Percentiles rank a stretch among this genome's conserved stretches.
These are phyloP conservation scores for Pelusios castaneus DNA, from an alignment of 2,113 vertebrate genomes.

Conservation along the genomic window DNA sequence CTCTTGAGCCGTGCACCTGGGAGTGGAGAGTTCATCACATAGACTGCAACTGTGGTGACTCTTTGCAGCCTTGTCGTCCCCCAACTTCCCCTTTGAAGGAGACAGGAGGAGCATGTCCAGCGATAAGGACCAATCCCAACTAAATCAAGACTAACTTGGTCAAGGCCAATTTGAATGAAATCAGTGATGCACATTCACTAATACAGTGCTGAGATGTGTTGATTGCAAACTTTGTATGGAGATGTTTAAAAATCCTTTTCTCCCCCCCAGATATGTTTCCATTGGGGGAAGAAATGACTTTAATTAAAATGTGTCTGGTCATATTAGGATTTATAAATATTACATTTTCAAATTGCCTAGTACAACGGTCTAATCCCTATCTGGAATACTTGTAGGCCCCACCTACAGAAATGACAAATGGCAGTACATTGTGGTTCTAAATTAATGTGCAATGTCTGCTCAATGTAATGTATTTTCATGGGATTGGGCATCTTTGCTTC, in stretches of 20 bases:
- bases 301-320: not conserved
- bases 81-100: no score
- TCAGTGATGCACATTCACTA: not conserved
- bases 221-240: not conserved
- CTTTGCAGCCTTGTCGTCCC: no score
- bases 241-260: not conserved
- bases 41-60: no score
- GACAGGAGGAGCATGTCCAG: no score
- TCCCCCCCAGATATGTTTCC: not conserved
- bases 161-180: no score
- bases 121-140: no score
- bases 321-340: not conserved
- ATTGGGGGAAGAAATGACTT: not conserved
- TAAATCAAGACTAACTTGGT: no score
- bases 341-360: not conserved
- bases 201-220: not conserved
- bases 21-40: no score
- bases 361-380: not conserved
- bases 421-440: not conserved
- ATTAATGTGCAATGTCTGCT: not conserved
- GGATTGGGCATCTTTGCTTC: not conserved
- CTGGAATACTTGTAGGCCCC: not conserved
- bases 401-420: not conserved
- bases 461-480: not conserved
- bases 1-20: no score